Base-by-base conservation (phyloP, 1,140 invertebrate species). In the Euwallacea fornicatus region DNA sequence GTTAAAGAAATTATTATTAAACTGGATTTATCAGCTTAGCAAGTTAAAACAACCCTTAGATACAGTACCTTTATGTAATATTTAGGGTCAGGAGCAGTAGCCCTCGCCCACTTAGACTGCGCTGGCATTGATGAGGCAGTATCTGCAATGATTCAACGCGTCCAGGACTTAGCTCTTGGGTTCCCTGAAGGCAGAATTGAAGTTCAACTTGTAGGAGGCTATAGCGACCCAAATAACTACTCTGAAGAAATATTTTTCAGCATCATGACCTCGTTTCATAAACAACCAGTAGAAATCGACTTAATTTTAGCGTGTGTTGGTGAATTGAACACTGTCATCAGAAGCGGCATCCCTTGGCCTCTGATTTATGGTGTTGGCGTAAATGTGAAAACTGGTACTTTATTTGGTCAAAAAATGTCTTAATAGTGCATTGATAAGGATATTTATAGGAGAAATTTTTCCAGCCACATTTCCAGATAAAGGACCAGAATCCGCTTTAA, bases 401-500 rank as follows among this genome's bases (percentile, higher is more conserved):
- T 50, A 11, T 50, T 50, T 50, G 13, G 1, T 33, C 21, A 33
- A 33, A 42, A 62, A 66, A 63, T 66, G 54, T 43, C 2, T 33
- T 50, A 13, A 11, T 10, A 50, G 10, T 6, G 21, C 10, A 2
- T 58, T 15, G 9, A 16, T 58, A 58, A 58, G 16, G 42, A 3
- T 21, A 42, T 46, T 73, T 73, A 50, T 60, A 75, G 95, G 95
- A 7, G 93, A 97, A 83, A 91, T 98, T 74, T 97, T 96, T 83
- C 94, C 93, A 13, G 95, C 95, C 10, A 92, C 89, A 13, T 98
- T 98, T 82, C 90, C 93, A 0, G 95, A 98, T 75, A 94, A 96
- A 84, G 96, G 96, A 13, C 96, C 96, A 0, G 95, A 98, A 81
- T 84, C 90, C 74, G 86, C 91, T 9, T 81, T 98, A 4, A 86